These are phyloP conservation scores for Microctonus aethiopoides DNA, from an alignment of 2,888 invertebrate genomes.

Conservation along the genomic window DNA sequence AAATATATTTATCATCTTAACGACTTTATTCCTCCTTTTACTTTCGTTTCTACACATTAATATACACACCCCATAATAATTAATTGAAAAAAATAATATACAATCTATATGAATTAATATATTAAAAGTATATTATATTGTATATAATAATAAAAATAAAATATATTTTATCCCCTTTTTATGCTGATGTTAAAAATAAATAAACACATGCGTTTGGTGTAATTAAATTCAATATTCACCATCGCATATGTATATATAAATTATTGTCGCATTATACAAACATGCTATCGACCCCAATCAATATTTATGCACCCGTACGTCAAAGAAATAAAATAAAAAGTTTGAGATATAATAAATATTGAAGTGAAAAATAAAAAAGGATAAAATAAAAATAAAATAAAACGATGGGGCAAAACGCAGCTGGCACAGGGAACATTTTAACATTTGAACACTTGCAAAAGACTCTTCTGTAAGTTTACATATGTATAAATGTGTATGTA, in stretches of 20 bases:
- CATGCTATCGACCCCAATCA: slow-evolving; percentile 43
- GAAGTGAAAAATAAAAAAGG: slow-evolving; percentile 28
- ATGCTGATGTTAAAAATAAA: slow-evolving; percentile 13
- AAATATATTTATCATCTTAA: slow-evolving; percentile 2
- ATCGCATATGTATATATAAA: slow-evolving; percentile 26
- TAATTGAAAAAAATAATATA: background rate
- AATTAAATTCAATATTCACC: slow-evolving; percentile 41
- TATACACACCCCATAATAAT: background rate
- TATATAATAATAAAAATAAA: no score
- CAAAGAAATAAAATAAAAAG: background rate
- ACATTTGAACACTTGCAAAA: background rate
- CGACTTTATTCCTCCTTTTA: background rate
- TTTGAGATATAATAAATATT: background rate
- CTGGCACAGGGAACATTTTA: background rate
- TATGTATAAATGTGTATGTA: background rate
- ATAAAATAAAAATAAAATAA: no score
- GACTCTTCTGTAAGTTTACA: background rate
- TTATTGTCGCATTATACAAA: slow-evolving; percentile 38
- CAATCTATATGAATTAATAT: background rate
- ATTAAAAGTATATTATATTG: no score
- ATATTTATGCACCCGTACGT: background rate
- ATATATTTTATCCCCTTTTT: background rate
- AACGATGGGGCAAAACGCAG: background rate
- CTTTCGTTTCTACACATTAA: no score
- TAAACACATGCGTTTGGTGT: slow-evolving; percentile 39